Conservation (phyloP, 2,113 vertebrate genomes). For the Xyliphius kryptos region DNA sequence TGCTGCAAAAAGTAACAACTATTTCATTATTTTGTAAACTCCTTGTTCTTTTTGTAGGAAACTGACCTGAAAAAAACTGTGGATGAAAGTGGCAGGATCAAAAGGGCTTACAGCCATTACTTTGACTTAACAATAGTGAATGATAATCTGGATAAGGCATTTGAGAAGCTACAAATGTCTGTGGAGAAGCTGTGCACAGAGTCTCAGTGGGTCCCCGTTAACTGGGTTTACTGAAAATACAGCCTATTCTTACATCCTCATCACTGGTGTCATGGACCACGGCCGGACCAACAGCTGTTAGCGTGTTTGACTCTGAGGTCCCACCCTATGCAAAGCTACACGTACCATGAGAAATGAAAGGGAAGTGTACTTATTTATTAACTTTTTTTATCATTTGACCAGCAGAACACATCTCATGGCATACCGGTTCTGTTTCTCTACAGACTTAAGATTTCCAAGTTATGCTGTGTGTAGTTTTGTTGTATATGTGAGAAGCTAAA, state of each 20-base stretch:
- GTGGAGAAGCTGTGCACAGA: conserved; percentile 81
- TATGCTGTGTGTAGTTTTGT: conserved; percentile 14
- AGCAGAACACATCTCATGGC: conserved; percentile 52
- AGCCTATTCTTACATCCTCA: not conserved
- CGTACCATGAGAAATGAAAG: conserved; percentile 61
- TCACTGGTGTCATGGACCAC: conserved; percentile 29
- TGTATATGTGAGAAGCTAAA: not conserved
- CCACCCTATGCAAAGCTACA: conserved; percentile 71
- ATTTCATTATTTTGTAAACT: no score
- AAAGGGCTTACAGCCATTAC: conserved; percentile 92
- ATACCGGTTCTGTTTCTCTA: conserved; percentile 4
- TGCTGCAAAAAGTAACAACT: no score
- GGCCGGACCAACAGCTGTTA: conserved; percentile 23
- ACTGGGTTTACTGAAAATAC: conserved; percentile 87
- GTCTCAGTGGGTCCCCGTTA: conserved; percentile 95
- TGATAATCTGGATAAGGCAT: conserved; percentile 96
- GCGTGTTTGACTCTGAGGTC: conserved; percentile 49
- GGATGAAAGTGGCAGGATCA: conserved; percentile 91
- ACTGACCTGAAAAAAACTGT: conserved; percentile 95
- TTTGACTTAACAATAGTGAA: conserved; percentile 94
- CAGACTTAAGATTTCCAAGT: conserved; percentile 20
- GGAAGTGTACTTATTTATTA: conserved; percentile 98
- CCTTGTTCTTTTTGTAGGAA: conserved; percentile 67
- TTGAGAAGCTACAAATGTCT: conserved; percentile 83
- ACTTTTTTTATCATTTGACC: conserved; percentile 76